A percentile compares a stretch with the other conserved stretches of the same genome.
phyloP scores from a whole-genome alignment of 2,888 invertebrate genomes.

The Leptura quadrifasciata region DNA sequence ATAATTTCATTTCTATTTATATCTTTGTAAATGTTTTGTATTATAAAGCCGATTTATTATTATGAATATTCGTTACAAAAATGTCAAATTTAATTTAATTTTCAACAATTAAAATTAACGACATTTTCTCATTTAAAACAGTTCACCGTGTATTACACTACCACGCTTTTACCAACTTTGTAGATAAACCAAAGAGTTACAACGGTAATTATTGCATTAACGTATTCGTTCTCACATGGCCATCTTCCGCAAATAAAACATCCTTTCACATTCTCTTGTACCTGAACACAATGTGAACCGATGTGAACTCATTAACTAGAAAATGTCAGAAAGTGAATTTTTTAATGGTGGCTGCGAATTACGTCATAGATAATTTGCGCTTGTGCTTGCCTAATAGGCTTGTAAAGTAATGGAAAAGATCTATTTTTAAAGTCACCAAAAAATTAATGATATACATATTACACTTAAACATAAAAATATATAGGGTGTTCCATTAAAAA shows the following conservation, averaged over 20 bases:
- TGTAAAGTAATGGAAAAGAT: not conserved
- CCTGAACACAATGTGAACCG: constrained; percentile 13
- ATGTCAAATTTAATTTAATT: no score
- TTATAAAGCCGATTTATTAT: no score
- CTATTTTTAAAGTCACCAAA: not conserved
- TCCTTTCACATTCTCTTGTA: constrained; percentile 21
- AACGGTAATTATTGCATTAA: constrained; percentile 12
- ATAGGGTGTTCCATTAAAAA: not conserved
- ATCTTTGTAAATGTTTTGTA: no score
- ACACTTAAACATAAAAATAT: no score
- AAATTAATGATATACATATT: not conserved
- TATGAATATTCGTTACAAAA: no score
- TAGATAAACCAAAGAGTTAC: not conserved
- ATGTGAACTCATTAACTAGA: constrained; percentile 14
- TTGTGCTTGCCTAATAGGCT: not conserved
- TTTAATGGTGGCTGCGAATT: not conserved
- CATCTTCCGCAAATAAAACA: not conserved
- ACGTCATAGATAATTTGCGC: constrained; percentile 3
- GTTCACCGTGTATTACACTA: not conserved
- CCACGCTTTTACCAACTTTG: not conserved
- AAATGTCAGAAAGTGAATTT: constrained; percentile 8
- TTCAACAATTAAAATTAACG: no score
- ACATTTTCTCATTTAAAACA: not conserved
- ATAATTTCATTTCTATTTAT: no score
- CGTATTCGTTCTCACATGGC: not conserved